A percentile compares a stretch with the other conserved stretches of the same genome.
phyloP scores from a whole-genome alignment of 2,113 vertebrate genomes.

The Penelope pileata region DNA sequence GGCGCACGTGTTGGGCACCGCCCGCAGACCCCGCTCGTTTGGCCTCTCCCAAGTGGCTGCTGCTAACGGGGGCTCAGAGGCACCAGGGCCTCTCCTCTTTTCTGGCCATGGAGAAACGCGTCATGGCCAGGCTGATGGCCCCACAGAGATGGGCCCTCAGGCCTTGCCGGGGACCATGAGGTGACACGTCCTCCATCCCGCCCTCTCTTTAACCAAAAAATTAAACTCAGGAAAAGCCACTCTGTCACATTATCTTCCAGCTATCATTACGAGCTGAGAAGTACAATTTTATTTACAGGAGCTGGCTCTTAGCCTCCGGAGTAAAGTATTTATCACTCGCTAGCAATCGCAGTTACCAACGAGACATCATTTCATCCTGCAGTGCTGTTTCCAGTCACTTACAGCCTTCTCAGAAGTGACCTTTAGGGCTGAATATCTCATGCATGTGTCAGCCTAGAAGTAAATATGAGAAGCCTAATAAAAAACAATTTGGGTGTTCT shows the following conservation, averaged over 20 bases:
- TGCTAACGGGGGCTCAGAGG: accelerated
- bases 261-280: neutral
- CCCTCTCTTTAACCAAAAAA: neutral
- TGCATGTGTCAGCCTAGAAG: constrained; percentile 53
- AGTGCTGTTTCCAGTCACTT: constrained; percentile 56
- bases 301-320: constrained; percentile 15
- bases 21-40: accelerated
- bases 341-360: neutral
- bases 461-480: constrained; percentile 54
- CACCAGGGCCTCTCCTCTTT: accelerated
- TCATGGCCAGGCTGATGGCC: neutral
- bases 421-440: constrained; percentile 52
- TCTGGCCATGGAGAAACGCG: accelerated
- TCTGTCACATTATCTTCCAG: neutral
- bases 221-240: neutral
- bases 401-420: constrained; percentile 57
- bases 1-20: accelerated
- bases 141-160: accelerated
- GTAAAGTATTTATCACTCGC: constrained; percentile 10
- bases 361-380: constrained; percentile 30
- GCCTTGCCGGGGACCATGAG: accelerated
- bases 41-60: too few species aligned
- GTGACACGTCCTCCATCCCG: accelerated
- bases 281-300: constrained; percentile 11
- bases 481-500: constrained; percentile 59